Evolutionary conservation across 1,140 invertebrate species (phyloP), one percentile per base, ranked within the genome.

Genomic region (Aricia agestis): DNA sequence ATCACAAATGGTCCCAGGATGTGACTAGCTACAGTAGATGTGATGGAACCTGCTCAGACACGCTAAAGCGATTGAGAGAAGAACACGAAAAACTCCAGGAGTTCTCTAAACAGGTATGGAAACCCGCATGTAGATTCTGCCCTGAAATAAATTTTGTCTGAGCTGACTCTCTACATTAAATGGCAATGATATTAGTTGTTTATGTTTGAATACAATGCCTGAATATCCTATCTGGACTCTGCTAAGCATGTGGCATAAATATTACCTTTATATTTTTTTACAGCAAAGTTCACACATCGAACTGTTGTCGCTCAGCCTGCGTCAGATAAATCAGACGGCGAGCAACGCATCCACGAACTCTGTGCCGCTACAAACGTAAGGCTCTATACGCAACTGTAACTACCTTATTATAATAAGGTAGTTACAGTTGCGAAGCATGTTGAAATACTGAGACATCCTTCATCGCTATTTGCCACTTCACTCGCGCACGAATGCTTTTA

Each of bases 81-180:
- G 86, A 87, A 70, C 87, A 89, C 17, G 78, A 82, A 0, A 72
- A 78, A 6, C 75, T 89, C 0, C 84, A 75, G 65, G 67, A 72
- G 7, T 78, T 82, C 2, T 77, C 84, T 19, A 76, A 76, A 78
- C 85, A 89, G 83, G 86, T 88, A 72, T 52, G 9, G 13, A 52
- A 52, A 52, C 9, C 36, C 36, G 36, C 9, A 36, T 36, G 6
- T 36, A 36, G 6, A 36, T 36, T 36, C 9, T 36, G 36, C 36
- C 9, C 9, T 36, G 6, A 36, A 36, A 36, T 25, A 25, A 25
- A 25, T 25, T 25, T n/a, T n/a, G n/a, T n/a, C n/a, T n/a, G n/a
- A n/a, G n/a, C n/a, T n/a, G n/a, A n/a, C n/a, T n/a, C n/a, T n/a
- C n/a, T n/a, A n/a, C n/a, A n/a, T n/a, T n/a, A n/a, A n/a, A n/a